Conservation (phyloP, 2,113 vertebrate species). For the Nannobrachium achirus region DNA sequence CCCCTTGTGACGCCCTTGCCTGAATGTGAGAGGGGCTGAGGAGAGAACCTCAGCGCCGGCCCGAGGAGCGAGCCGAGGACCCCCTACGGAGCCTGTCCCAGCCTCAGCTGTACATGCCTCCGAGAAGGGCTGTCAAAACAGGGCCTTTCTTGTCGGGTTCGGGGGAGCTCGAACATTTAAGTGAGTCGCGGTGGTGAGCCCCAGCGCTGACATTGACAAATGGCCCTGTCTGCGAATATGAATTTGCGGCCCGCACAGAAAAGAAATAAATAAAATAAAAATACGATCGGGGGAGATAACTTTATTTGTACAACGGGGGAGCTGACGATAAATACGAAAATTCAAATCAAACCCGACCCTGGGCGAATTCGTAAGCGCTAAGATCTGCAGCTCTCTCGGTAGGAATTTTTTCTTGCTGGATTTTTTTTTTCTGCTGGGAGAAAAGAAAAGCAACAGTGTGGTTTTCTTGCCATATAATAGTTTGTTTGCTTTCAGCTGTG, state of each 20-base stretch:
- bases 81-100: slow-evolving; percentile 65
- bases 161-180: slow-evolving; percentile 77
- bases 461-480: slow-evolving; percentile 45
- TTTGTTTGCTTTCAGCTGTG: slow-evolving; percentile 54
- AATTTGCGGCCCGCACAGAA: slow-evolving; percentile 76
- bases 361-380: slow-evolving; percentile 38
- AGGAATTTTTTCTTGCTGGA: slow-evolving; percentile 10
- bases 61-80: slow-evolving; percentile 45
- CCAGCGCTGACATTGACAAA: slow-evolving; percentile 91
- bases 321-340: slow-evolving; percentile 54
- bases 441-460: slow-evolving; percentile 52
- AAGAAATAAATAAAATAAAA: slow-evolving; percentile 53
- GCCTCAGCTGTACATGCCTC: slow-evolving; percentile 69
- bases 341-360: slow-evolving; percentile 38
- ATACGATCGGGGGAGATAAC: slow-evolving; percentile 84
- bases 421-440: slow-evolving; percentile 33
- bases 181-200: slow-evolving; percentile 83
- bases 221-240: slow-evolving; percentile 86
- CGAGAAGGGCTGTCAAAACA: slow-evolving; percentile 90
- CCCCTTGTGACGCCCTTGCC: no score
- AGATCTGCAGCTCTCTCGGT: slow-evolving; percentile 8
- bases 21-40: slow-evolving; percentile 69
- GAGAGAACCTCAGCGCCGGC: slow-evolving; percentile 38
- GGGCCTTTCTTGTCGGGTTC: slow-evolving; percentile 59
- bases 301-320: slow-evolving; percentile 56